Percentiles rank a stretch among this genome's conserved stretches.
Evolutionary conservation across 2,888 invertebrate species (phyloP).

Genomic region (Penaeus monodon): DNA sequence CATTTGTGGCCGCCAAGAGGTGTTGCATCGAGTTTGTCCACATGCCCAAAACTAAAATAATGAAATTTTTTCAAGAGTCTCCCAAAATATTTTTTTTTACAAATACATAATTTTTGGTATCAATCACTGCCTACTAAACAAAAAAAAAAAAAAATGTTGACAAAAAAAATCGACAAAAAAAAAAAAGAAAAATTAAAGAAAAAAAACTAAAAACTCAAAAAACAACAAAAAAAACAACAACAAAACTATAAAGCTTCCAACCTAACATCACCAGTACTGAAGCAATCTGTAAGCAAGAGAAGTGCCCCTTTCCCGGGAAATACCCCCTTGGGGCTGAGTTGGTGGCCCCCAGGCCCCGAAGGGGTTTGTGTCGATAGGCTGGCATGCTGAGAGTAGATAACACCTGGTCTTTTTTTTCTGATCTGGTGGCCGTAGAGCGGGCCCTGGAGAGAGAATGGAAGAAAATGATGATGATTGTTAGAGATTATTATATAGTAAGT

Average conservation of each 20-base stretch:
- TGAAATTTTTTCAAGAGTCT: neutral
- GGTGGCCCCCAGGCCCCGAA: conserved; percentile 76
- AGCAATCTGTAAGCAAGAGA: conserved; percentile 74
- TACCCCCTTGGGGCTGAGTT: conserved; percentile 75
- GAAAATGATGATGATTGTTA: too few relatives aligned
- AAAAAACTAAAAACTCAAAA: too few relatives aligned
- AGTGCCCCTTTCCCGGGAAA: conserved; percentile 72
- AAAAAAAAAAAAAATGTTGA: too few relatives aligned
- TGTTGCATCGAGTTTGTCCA: conserved; percentile 79
- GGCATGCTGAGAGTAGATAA: conserved; percentile 77
- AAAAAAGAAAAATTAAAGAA: too few relatives aligned
- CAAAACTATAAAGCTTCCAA: too few relatives aligned
- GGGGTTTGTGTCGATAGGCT: conserved; percentile 78
- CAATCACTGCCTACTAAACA: too few relatives aligned
- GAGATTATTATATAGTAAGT: too few relatives aligned
- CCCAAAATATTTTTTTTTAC: neutral
- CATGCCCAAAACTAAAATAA: conserved; percentile 74
- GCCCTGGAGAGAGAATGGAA: conserved; percentile 71
- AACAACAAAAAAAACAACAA: too few relatives aligned
- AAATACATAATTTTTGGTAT: neutral
- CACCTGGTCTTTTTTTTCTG: conserved; percentile 77
- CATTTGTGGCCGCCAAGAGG: conserved; percentile 72
- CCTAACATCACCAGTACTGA: conserved; percentile 75
- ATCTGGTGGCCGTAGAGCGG: conserved; percentile 78
- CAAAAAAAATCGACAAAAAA: too few relatives aligned